Evolutionary conservation across 2,888 invertebrate genomes (phyloP), one percentile per base, ranked within the genome.

Genomic region (Prostheceraeus crozeri): DNA sequence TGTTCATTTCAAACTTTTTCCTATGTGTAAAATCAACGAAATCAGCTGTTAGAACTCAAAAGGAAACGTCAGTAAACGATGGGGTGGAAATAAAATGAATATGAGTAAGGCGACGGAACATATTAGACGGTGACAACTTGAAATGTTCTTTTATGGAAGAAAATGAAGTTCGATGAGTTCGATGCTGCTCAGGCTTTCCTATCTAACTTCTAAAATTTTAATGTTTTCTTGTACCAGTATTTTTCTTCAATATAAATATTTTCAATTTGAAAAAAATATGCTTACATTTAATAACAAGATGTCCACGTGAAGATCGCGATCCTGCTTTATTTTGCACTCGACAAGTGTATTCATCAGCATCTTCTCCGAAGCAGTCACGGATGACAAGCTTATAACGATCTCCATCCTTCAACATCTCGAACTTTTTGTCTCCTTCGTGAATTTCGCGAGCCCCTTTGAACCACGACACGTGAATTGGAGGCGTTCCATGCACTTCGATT

Each of bases 291-390:
- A 99, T 96, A 57, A 87, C 82, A 60, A 98, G 82, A 71, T 94
- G 88, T 31, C 90, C 94, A 64, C 93, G 82, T n/a, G 93, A 93
- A 57, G 89, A 88, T 77, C 91, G 88, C 28, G 87, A 85, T 25
- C 98, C 98, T 11, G 87, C 94, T 69, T 85, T 84, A 80, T 98
- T 99, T 63, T 86, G 85, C 1, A 94, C 98, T 59, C 93, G 83
- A 72, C 91, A 90, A 10, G 88, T 85, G 76, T 99, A 99, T 76
- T 98, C 96, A 77, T 98, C 98, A 0, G 93, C 91, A 77, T 99
- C 98, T 75, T 98, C 98, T 0, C 93, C 91, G 76, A 85, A 93
- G 1, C 94, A 86, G 70, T 94, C 90, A 72, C 86, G 85, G 19
- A 99, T 87, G 0, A 87, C 84, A 19, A 98, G 82, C 73, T 84